Evolutionary conservation across 1,140 invertebrate genomes (phyloP).

Genomic region (Heliconius eleuchia): DNA sequence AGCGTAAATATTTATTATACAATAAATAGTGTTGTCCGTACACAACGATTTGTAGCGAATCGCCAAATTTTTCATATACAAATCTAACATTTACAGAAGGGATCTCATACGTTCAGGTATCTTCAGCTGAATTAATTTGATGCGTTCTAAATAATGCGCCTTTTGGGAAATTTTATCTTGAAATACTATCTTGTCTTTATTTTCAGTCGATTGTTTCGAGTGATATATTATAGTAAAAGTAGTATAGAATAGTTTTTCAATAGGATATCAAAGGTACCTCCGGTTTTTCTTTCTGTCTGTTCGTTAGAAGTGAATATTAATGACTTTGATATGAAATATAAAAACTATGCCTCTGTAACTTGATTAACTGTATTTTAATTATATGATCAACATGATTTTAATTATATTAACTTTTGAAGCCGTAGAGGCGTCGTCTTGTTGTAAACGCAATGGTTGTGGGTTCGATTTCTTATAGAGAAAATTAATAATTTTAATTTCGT

Average conservation of each 20-base stretch:
- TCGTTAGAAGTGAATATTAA: too few relatives aligned
- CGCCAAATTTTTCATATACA: background rate
- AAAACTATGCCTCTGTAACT: too few relatives aligned
- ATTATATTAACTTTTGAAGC: too few relatives aligned
- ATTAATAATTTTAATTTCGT: too few relatives aligned
- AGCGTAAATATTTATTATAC: background rate
- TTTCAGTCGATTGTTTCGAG: background rate
- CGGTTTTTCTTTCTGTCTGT: too few relatives aligned
- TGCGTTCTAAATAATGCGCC: constrained; percentile 4
- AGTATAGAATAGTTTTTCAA: background rate
- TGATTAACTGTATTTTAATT: too few relatives aligned
- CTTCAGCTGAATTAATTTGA: background rate
- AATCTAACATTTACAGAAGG: background rate
- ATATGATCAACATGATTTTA: too few relatives aligned
- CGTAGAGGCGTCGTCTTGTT: too few relatives aligned
- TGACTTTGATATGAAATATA: too few relatives aligned
- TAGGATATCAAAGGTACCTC: too few relatives aligned
- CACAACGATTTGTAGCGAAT: background rate
- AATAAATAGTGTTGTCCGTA: background rate
- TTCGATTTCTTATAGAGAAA: too few relatives aligned
- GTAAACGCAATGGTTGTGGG: too few relatives aligned
- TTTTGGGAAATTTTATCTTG: background rate
- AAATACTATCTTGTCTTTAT: background rate
- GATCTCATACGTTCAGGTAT: background rate
- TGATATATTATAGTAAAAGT: background rate